These are phyloP conservation scores for Hirtodrosophila histrioides DNA, from an alignment of 2,888 invertebrate species.

Conservation along the genomic window DNA sequence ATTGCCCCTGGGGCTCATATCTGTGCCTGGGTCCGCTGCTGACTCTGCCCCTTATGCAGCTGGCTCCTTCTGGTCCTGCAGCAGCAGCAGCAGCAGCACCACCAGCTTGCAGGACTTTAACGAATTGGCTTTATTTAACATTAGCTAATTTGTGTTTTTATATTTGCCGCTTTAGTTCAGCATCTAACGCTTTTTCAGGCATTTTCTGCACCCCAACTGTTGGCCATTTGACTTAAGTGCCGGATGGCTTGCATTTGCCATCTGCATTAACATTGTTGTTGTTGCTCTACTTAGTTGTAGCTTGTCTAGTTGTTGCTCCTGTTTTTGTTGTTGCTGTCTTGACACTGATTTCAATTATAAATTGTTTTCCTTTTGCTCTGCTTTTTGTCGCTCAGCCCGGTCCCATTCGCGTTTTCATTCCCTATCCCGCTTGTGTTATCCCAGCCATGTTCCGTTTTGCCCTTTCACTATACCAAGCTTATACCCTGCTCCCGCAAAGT, in stretches of 20 bases:
- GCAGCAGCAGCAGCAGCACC: constrained; percentile 5
- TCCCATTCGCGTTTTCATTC: constrained; percentile 10
- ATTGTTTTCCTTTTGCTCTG: constrained; percentile 50
- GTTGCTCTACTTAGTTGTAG: constrained; percentile 8
- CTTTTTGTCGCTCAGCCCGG: constrained; percentile 14
- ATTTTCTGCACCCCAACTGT: constrained; percentile 14
- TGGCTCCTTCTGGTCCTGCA: not conserved
- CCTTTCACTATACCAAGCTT: not conserved
- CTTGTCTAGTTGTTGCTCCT: constrained; percentile 4
- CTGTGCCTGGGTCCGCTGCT: constrained; percentile 24
- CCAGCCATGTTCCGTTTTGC: constrained; percentile 9
- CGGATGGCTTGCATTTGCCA: constrained; percentile 31
- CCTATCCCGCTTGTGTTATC: constrained; percentile 3
- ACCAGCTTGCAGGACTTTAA: constrained; percentile 36
- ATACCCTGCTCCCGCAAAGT: too few relatives aligned
- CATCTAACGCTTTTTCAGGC: constrained; percentile 28
- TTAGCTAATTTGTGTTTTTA: constrained; percentile 71
- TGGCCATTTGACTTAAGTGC: constrained; percentile 58
- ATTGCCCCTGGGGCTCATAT: constrained; percentile 42
- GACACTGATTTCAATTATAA: constrained; percentile 78
- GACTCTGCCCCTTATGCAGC: constrained; percentile 3
- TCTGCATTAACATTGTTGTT: constrained; percentile 21
- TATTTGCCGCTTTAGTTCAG: constrained; percentile 37
- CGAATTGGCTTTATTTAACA: constrained; percentile 65
- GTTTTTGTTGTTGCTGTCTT: constrained; percentile 34